phyloP scores from a whole-genome alignment of 2,888 invertebrate species.

The Drosophila merina region DNA sequence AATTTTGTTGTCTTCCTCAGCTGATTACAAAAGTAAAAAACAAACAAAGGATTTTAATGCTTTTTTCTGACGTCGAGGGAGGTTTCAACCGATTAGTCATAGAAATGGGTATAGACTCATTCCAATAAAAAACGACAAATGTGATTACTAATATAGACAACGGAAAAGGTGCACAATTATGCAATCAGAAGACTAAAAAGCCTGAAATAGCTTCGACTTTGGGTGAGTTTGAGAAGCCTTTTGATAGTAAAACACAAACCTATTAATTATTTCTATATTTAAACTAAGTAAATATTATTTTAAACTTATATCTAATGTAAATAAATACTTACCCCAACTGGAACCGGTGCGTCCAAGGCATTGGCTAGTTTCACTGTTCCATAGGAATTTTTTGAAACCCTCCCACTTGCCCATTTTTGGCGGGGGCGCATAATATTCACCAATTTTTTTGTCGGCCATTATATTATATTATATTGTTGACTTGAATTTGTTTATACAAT shows the following conservation, averaged over 20 bases:
- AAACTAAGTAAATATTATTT: neutral
- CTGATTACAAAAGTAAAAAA: neutral
- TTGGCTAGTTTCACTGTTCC: slow-evolving; percentile 96
- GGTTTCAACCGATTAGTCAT: neutral
- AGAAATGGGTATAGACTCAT: neutral
- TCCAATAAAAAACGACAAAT: neutral
- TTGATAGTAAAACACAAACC: too few species aligned
- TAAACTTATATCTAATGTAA: neutral
- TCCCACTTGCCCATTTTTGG: slow-evolving; percentile 94
- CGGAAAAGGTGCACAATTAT: slow-evolving; percentile 6
- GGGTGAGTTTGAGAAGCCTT: neutral
- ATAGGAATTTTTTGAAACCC: slow-evolving; percentile 92
- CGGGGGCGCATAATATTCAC: slow-evolving; percentile 91
- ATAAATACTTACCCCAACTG: slow-evolving; percentile 94
- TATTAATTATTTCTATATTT: neutral
- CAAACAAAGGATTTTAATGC: neutral
- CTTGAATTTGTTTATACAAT: slow-evolving; percentile 41
- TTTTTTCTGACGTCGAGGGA: neutral
- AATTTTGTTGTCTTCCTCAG: neutral
- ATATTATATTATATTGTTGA: slow-evolving; percentile 54
- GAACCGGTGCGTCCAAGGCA: slow-evolving; percentile 95
- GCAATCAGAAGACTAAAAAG: neutral
- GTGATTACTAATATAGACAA: neutral
- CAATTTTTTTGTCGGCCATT: slow-evolving; percentile 92
- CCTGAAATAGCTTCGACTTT: neutral